Evolutionary conservation across 2,113 vertebrate genomes (phyloP).

Genomic region (Eulacestoma nigropectus): DNA sequence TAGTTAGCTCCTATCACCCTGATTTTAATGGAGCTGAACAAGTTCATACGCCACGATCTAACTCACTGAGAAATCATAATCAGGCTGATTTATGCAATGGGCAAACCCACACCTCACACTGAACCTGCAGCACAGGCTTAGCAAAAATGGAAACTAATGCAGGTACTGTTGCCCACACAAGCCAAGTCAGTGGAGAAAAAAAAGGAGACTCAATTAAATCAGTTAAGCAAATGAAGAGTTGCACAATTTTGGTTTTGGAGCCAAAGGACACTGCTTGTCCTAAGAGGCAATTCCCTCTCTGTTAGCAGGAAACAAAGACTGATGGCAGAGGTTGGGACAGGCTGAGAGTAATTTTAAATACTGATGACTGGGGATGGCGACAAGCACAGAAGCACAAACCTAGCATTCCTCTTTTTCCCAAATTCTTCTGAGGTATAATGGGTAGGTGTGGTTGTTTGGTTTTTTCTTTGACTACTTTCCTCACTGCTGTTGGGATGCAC

Average conservation of each 20-base stretch:
- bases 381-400: background rate
- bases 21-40: conserved; percentile 27
- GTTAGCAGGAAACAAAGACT: background rate
- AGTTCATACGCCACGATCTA: background rate
- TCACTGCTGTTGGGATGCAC: background rate
- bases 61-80: background rate
- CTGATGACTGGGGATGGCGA: background rate
- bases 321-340: background rate
- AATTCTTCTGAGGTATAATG: background rate
- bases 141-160: background rate
- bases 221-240: background rate
- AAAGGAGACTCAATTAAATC: background rate
- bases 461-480: background rate
- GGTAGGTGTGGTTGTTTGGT: background rate
- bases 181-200: background rate
- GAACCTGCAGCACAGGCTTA: background rate
- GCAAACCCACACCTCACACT: background rate
- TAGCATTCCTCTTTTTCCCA: background rate
- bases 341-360: background rate
- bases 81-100: background rate
- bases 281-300: background rate
- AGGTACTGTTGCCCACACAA: background rate
- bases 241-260: background rate
- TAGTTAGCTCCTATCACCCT: background rate
- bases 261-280: background rate